Evolutionary conservation across 1,140 invertebrate genomes (phyloP).

Genomic region (Zaprionus lachaisei): DNA sequence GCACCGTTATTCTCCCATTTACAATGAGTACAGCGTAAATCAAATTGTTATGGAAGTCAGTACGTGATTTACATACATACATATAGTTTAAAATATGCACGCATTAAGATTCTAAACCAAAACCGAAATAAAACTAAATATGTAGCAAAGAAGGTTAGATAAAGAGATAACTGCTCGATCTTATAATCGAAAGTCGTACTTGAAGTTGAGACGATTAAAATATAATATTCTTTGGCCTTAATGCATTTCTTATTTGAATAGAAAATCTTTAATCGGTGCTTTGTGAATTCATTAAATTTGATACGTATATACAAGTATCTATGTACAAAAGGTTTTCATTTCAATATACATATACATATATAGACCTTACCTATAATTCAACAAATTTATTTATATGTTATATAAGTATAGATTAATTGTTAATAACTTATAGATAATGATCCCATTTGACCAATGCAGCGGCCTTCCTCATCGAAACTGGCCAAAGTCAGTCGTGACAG

Average conservation of each 20-base stretch:
- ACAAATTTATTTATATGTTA: slow-evolving; percentile 58
- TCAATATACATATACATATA: slow-evolving; percentile 55
- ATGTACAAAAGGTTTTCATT: slow-evolving; percentile 32
- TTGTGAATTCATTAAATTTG: slow-evolving; percentile 27
- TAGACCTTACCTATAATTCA: slow-evolving; percentile 52
- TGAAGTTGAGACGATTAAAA: slow-evolving; percentile 1
- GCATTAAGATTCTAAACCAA: not conserved
- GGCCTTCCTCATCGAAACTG: slow-evolving; percentile 94
- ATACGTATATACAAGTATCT: slow-evolving; percentile 37
- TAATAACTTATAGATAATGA: slow-evolving; percentile 90
- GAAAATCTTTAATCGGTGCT: slow-evolving; percentile 16
- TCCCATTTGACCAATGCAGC: slow-evolving; percentile 90
- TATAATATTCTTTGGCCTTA: slow-evolving; percentile 2
- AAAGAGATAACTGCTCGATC: not conserved
- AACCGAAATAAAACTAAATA: not conserved
- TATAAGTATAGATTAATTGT: slow-evolving; percentile 61
- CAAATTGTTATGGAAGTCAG: slow-evolving; percentile 1
- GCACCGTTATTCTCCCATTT: not conserved
- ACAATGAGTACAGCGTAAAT: not conserved
- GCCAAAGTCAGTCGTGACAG: slow-evolving; percentile 93
- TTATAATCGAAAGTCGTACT: not conserved
- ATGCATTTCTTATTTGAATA: slow-evolving; percentile 1
- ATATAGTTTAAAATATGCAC: not conserved
- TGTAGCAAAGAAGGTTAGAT: not conserved
- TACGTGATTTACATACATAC: not conserved